Evolutionary conservation across 2,113 vertebrate genomes (phyloP).

Genomic region (Phaethornis superciliosus): DNA sequence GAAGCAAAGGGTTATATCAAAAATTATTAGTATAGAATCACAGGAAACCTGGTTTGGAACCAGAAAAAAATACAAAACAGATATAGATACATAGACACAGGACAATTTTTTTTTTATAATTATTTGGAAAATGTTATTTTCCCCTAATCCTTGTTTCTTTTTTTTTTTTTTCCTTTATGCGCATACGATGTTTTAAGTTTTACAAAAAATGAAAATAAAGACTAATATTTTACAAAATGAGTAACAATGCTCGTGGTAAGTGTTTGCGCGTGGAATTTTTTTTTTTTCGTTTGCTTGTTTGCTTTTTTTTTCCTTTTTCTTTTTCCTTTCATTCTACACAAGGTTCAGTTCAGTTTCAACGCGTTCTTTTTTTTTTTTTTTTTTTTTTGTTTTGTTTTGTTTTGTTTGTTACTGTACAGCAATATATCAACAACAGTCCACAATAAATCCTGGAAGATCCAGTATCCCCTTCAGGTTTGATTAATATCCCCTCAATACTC

Average conservation of each 20-base stretch:
- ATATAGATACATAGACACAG: constrained; percentile 99
- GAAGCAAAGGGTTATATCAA: constrained; percentile 99
- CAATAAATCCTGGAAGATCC: constrained; percentile 85
- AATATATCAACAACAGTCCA: constrained; percentile 92
- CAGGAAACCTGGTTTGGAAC: constrained; percentile 99
- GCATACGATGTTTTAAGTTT: constrained; percentile 96
- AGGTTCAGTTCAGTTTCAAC: constrained; percentile 88
- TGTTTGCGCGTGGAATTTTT: constrained; percentile 75
- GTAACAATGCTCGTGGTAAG: constrained; percentile 89
- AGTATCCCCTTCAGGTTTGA: constrained; percentile 76
- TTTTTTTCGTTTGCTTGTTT: background rate
- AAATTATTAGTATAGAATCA: constrained; percentile 99
- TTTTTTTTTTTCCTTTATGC: constrained; percentile 95
- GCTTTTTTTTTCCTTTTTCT: background rate
- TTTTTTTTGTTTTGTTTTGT: constrained; percentile 88
- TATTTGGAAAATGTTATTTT: constrained; percentile 99
- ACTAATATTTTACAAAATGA: constrained; percentile 99
- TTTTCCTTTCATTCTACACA: constrained; percentile 81
- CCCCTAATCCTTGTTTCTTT: constrained; percentile 95
- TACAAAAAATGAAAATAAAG: constrained; percentile 99
- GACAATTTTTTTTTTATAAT: constrained; percentile 97
- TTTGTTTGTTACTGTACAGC: constrained; percentile 94
- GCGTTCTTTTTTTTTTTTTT: constrained; percentile 80
- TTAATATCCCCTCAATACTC: constrained; percentile 79
- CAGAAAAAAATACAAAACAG: constrained; percentile 99